Evolutionary conservation across 2,797 vertebrate genomes (phyloP), one percentile per base, ranked within the genome.

Genomic region (Botia kubotai): DNA sequence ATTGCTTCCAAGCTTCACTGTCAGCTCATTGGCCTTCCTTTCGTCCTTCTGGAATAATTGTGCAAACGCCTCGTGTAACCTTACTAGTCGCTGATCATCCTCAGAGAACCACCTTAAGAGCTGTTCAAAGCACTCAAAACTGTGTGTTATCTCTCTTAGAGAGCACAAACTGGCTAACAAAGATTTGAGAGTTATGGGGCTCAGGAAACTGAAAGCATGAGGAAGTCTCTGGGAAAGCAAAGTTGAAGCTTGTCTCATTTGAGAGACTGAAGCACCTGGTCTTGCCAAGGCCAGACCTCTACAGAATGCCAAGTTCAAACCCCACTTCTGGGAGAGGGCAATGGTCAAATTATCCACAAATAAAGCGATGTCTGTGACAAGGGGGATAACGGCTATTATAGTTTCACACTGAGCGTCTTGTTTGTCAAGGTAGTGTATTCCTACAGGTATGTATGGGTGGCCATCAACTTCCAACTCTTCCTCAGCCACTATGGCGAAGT

Each of bases 221-320:
- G 94, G 92, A 81, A 94, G 94, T 82, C 93, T 94, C 36, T 85
- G 66, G 36, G 92, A 88, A 52, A 95, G 84, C 10, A 90, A 87
- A 58, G 87, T 66, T 72, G 92, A 91, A 0, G 93, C 93, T 26
- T 87, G 89, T 79, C 88, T 93, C 91, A 95, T 92, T 83, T 91
- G 90, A 71, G 85, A 82, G 55, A 92, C 92, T 2, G 91, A 87
- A 46, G 87, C 84, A 46, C 93, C 93, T 6, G 93, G 88, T 82
- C 91, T 92, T 65, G 93, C 80, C 77, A 87, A 84, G 23, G 92
- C 90, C 83, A 93, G 93, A 8, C 94, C 94, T 84, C 94, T 90
- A 81, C 94, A 95, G 50, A 89, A 92, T 71, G 89, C 92, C 93
- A 95, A 93, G 85, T 94, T 93, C 21, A 95, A 91, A 12, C 94